Evolutionary conservation across 1,140 invertebrate genomes (phyloP).

Genomic region (Apis florea): DNA sequence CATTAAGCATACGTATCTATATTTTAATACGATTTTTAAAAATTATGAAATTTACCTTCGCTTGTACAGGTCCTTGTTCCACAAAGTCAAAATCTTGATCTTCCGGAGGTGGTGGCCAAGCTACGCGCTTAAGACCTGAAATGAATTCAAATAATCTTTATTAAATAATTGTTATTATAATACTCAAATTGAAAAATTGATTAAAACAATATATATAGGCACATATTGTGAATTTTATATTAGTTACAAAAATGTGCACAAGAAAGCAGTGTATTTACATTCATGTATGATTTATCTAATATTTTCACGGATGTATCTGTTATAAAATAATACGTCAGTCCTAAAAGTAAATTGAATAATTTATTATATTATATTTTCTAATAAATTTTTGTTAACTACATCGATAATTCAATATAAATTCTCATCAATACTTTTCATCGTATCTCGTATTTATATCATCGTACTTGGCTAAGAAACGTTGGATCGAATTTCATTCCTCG

Average conservation of each 20-base stretch:
- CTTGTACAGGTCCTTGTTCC: conserved; percentile 80
- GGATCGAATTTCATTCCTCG: conserved; percentile 20
- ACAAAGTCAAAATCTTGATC: conserved; percentile 79
- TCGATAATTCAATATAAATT: neutral
- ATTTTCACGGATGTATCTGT: no score
- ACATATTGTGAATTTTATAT: neutral
- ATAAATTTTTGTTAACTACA: no score
- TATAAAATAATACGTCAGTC: no score
- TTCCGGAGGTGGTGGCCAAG: conserved; percentile 90
- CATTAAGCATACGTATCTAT: neutral
- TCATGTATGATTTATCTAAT: neutral
- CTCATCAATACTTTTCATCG: neutral
- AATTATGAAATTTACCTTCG: conserved; percentile 77
- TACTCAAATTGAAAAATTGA: no score
- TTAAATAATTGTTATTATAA: neutral
- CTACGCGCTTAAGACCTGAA: conserved; percentile 89
- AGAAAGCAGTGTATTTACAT: neutral
- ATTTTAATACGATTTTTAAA: neutral
- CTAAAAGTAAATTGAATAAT: no score
- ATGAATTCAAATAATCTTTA: conserved; percentile 8
- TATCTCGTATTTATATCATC: neutral
- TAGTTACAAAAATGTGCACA: no score
- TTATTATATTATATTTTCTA: no score
- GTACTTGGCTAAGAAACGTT: conserved; percentile 22
- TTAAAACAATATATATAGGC: neutral